Base-by-base conservation (phyloP, 1,140 invertebrate species). In the Megathymus violae region DNA sequence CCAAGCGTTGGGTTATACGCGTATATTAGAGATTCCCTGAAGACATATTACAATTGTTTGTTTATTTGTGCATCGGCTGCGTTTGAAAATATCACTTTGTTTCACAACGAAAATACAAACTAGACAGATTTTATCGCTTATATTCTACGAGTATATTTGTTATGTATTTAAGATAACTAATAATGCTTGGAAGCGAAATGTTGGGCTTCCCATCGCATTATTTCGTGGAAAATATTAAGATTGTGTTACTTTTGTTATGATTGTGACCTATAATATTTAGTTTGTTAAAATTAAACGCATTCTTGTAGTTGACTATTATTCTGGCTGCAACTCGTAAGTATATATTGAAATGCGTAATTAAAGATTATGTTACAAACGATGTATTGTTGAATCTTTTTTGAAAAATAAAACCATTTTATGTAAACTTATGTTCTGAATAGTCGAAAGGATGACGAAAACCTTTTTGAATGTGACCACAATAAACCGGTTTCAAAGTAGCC, bases 401-500 rank as follows among this genome's bases (percentile, higher is more conserved):
- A 38, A 27, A 43, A 41, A 17, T 41, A 43, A 56, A 17, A 17
- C 41, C 25, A 43, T 16, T 10, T 10, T 40, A 41, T 40, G 38
- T 40, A 13, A 16, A 54, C 17, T 31, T 47, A 25, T 16, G 14
- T 38, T 25, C 60, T 52, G 3, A 63, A 66, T 50, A 59, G 67
- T 71, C 58, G 65, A 74, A 81, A 76, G 76, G 80, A 72, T 76
- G 75, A 77, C 73, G 67, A 56, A 46, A 62, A 68, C 69, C 59
- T 74, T 75, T 82, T 74, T 71, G 75, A 70, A 73, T 60, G 71
- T 77, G 78, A 80, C 78, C 72, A 64, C 73, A 67, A 54, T 58
- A 64, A 79, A 87, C 84, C 76, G 80, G 84, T 87, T 71, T 61
- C 51, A 16, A 50, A 70, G 63, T 70, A 71, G 69, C 69, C 75